phyloP scores from a whole-genome alignment of 1,140 invertebrate genomes.

The Pissodes strobi region DNA sequence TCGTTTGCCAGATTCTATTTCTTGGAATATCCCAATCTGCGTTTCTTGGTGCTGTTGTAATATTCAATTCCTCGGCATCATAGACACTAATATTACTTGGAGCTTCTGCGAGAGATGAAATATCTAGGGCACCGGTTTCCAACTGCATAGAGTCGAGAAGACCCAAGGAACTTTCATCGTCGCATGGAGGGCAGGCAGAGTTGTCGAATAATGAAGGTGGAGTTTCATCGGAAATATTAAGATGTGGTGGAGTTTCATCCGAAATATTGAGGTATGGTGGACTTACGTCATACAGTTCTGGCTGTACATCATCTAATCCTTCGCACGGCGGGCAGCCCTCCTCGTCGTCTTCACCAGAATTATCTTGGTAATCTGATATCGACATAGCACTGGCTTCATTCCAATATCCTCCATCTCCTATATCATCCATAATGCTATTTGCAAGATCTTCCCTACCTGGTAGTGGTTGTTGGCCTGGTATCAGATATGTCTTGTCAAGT shows the following conservation, averaged over 20 bases:
- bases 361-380: background rate
- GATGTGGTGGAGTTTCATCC: no score
- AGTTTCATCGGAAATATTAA: background rate
- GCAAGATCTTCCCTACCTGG: conserved; percentile 7
- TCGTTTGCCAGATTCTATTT: conserved; percentile 19
- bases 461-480: background rate
- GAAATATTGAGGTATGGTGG: no score
- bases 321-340: background rate
- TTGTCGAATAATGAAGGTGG: background rate
- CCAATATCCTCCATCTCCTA: conserved; percentile 7
- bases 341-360: background rate
- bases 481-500: no score
- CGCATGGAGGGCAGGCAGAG: no score
- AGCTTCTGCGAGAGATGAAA: conserved; percentile 1
- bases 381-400: conserved; percentile 12
- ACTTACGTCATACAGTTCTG: no score
- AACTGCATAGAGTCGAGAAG: no score
- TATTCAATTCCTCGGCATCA: conserved; percentile 22
- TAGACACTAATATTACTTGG: conserved; percentile 12
- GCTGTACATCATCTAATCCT: background rate
- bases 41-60: conserved; percentile 19
- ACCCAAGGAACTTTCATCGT: no score
- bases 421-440: conserved; percentile 6
- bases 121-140: no score
- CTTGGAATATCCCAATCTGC: conserved; percentile 12